Evolutionary conservation across 2,113 vertebrate species (phyloP), one percentile per base, ranked within the genome.

Genomic region (Sakesphorus luctuosus): DNA sequence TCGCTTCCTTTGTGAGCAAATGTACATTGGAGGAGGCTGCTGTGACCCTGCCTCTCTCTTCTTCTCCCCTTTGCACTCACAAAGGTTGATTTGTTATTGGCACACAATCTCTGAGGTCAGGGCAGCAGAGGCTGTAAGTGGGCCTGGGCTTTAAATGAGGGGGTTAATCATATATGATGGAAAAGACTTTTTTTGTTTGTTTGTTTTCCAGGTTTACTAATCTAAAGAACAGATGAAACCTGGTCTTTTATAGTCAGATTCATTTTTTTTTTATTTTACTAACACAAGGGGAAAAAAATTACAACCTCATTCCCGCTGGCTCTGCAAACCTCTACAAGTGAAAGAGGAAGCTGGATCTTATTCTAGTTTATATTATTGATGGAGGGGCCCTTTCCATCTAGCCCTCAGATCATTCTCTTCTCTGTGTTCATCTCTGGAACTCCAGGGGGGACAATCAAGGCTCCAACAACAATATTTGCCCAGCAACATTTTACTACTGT

Each of bases 241-340:
- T 35, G 19, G 18, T 50, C 18, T 71, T 71, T 68, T 67, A 63
- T 0, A 2, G 47, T 40, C 68, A 78, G 38, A 71, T 71, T 77
- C 0, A 69, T 85, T 94, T 92, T 94, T 94, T 61, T 50, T 77
- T 86, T 94, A 69, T 93, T 94, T 95, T 84, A 86, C 35, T 71
- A 85, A 74, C 13, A 43, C 7, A 67, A 46, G 38, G n/a, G 9
- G 8, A 69, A 69, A 38, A 56, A 26, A 29, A 6, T 53, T 55
- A 49, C 59, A 59, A 23, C 11, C 18, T 88, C 28, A 59, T 25
- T 86, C 50, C 50, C 91, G 33, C 55, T 77, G 63, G 49, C 38
- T 74, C 72, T 92, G 87, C 61, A 95, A 63, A 50, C 14, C 50
- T 47, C 18, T 44, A 43, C 18, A 44, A 73, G 44, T 33, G 52